phyloP scores from a whole-genome alignment of 2,888 invertebrate species.

The Oxyteleia sp. region DNA sequence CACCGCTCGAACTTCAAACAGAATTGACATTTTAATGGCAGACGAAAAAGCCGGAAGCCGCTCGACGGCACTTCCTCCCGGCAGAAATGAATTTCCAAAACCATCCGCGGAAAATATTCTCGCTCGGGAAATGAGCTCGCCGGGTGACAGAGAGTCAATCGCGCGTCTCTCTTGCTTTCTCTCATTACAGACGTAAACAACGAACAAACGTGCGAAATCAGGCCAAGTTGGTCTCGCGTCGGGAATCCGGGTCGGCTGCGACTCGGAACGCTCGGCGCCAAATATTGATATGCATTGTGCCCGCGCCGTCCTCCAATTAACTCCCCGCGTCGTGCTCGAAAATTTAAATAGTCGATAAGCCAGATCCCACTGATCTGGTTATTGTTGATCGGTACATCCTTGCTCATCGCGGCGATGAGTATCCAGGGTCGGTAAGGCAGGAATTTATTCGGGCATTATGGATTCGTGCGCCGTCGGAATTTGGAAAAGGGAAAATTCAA shows the following conservation, averaged over 20 bases:
- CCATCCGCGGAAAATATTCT: background rate
- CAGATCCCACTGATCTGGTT: conserved; percentile 62
- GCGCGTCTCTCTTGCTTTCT: no score
- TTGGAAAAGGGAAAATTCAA: conserved; percentile 11
- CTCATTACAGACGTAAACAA: conserved; percentile 1
- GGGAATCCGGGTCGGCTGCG: background rate
- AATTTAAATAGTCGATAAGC: conserved; percentile 71
- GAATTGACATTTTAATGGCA: conserved; percentile 5
- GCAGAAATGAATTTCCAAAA: conserved; percentile 20
- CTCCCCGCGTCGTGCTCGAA: background rate
- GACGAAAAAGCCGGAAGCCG: background rate
- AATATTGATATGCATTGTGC: conserved; percentile 38
- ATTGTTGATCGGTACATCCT: conserved; percentile 70
- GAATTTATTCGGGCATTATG: conserved; percentile 30
- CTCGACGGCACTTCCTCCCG: background rate
- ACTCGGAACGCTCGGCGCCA: conserved; percentile 26
- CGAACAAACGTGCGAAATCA: conserved; percentile 2
- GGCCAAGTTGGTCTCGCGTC: conserved; percentile 4
- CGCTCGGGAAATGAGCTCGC: background rate
- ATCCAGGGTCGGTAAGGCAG: conserved; percentile 72
- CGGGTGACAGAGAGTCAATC: background rate
- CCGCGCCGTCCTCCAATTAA: conserved; percentile 7
- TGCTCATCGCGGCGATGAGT: conserved; percentile 12
- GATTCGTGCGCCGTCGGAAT: conserved; percentile 28
- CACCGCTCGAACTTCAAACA: background rate